Base-by-base conservation (phyloP, 2,888 invertebrate genomes). In the Acanthopleura granulata region DNA sequence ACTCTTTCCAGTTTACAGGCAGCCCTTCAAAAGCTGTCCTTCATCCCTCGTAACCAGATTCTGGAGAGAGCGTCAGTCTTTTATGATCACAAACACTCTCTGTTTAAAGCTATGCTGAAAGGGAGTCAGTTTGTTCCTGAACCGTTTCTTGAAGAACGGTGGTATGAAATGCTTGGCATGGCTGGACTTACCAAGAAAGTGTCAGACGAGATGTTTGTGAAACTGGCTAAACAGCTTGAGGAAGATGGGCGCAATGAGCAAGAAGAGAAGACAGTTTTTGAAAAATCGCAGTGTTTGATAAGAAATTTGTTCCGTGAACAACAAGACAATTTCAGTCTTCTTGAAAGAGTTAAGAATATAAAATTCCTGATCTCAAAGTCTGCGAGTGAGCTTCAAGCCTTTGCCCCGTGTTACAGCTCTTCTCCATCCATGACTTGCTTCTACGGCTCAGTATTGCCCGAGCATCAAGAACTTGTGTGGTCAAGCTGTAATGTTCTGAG, bases 91-190 rank as follows among this genome's bases (percentile, higher is more conserved):
- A 74, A 80, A 14, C 77, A 80, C 49, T 57, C 70, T 12, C 76
- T 85, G 0, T 85, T 85, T 72, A 51, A 71, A 16, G 73, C 75
- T 18, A 83, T 86, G 83, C 77, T 82, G 25, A 62, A 80, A 25
- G 69, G 73, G 22, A 73, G 78, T 0, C 77, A 78, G 30, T 80
- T 86, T 49, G 78, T 81, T 0, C 85, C 84, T 0, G 12, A 49
- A 11, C 74, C 75, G 18, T 78, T 49, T 27, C 6, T 51, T 57
- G 16, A 27, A 25, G 0, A 0, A 16, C 49, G 74, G n/a, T 77
- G 78, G 76, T 16, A 74, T n/a, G 30, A 57, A 4, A 76, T 82
- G 15, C 73, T 82, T 51, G 61, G 70, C 6, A 62, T 49, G 27
- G 61, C 76, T 25, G 82, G 81, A 0, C 74, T 82, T 30, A 61